Evolutionary conservation across 2,888 invertebrate species (phyloP), one percentile per base, ranked within the genome.

Genomic region (Polyploca ridens): DNA sequence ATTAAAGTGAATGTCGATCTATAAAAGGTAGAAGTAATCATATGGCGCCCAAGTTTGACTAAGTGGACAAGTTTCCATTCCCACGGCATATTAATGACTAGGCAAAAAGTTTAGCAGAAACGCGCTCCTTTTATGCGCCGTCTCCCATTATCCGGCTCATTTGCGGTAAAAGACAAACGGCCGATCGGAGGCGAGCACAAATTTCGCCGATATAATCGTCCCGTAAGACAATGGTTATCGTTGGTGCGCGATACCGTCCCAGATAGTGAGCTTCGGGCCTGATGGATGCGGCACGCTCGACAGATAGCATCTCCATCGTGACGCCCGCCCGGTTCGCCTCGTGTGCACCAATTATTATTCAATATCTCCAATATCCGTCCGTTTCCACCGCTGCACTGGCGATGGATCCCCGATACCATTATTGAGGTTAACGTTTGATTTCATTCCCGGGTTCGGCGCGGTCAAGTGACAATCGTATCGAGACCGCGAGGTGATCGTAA

Each of bases 311-410:
- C 93, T 85, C 81, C 77, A 79, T 91, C 92, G 91, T 90, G 91
- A 90, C 87, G 89, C 76, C 77, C 74, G 73, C 71, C 78, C 75
- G 73, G 73, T 64, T 69, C 67, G 74, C 68, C 83, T 83, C 86
- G 85, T 86, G 86, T 89, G 90, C 88, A 90, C 91, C 93, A 93
- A 93, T 93, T 93, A 93, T 91, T 91, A 92, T 92, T 92, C 92
- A 92, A 93, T 93, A 91, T 90, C 82, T 83, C 76, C 73, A 76
- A 83, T 78, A 81, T 78, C 16, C 41, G 41, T 27, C 38, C 41
- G 41, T 41, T 66, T 64, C 65, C 67, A 69, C 67, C 58, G 67
- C 70, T 67, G 74, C 72, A 68, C 63, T 66, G 69, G 70, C 73
- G 69, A 77, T 68, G 72, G 75, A 78, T 85, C 80, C 73, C 76